These are phyloP conservation scores for Bimastos eiseni DNA, from an alignment of 2,888 invertebrate genomes.

Conservation along the genomic window DNA sequence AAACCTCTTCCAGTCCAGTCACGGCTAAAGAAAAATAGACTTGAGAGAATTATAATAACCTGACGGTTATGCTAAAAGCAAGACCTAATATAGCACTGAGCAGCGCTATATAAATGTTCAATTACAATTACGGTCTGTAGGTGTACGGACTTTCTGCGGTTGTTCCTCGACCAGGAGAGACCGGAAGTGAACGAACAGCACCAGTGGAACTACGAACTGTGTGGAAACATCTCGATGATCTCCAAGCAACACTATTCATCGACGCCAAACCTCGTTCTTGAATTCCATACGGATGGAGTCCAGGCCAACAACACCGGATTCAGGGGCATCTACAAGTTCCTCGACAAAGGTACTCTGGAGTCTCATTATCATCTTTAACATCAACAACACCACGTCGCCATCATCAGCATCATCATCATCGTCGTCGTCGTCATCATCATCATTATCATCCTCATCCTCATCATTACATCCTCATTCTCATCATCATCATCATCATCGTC, in stretches of 20 bases:
- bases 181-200: constrained; percentile 58
- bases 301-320: constrained; percentile 54
- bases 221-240: constrained; percentile 57
- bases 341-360: constrained; percentile 56
- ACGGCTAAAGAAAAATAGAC: too few species aligned
- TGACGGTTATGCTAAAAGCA: too few species aligned
- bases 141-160: constrained; percentile 56
- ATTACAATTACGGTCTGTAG: constrained; percentile 47
- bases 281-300: constrained; percentile 53
- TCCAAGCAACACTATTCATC: constrained; percentile 56
- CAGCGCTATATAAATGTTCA: too few species aligned
- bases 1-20: too few species aligned
- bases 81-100: too few species aligned
- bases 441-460: background rate
- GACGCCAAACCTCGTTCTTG: constrained; percentile 55
- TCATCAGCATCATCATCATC: constrained; percentile 18
- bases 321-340: constrained; percentile 55
- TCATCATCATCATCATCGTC: background rate
- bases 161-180: constrained; percentile 57
- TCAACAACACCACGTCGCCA: background rate
- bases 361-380: background rate
- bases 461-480: background rate
- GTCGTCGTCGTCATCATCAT: background rate
- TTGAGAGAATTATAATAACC: too few species aligned
- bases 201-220: constrained; percentile 52